Evolutionary conservation across 2,888 invertebrate species (phyloP).

Genomic region (Drosophila ochracea): DNA sequence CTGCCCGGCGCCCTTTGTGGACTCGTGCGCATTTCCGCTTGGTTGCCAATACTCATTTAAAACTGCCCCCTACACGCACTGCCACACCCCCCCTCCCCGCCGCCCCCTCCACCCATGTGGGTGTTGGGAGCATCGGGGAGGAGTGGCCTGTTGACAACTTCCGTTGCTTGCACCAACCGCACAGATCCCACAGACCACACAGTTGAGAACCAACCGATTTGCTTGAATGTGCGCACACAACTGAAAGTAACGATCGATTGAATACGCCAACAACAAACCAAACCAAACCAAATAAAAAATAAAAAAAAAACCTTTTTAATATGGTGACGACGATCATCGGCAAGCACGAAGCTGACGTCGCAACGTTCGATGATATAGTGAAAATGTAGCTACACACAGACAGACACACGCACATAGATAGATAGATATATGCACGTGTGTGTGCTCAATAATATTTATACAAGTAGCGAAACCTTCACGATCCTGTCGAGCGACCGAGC

Average conservation of each 20-base stretch:
- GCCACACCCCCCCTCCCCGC: neutral
- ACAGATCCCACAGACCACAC: slow-evolving; percentile 32
- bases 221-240: slow-evolving; percentile 78
- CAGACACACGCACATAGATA: neutral
- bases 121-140: slow-evolving; percentile 6
- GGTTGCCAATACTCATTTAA: slow-evolving; percentile 66
- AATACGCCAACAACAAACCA: slow-evolving; percentile 32
- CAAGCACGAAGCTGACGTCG: slow-evolving; percentile 22
- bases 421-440: neutral
- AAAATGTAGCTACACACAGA: slow-evolving; percentile 20
- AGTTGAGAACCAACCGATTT: slow-evolving; percentile 66
- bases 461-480: slow-evolving; percentile 49
- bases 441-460: slow-evolving; percentile 50
- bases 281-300: slow-evolving; percentile 20
- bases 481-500: slow-evolving; percentile 40
- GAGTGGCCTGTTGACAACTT: slow-evolving; percentile 51
- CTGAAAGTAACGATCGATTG: slow-evolving; percentile 78
- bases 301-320: slow-evolving; percentile 38
- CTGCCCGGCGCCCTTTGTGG: slow-evolving; percentile 49
- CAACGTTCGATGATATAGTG: slow-evolving; percentile 40
- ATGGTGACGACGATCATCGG: slow-evolving; percentile 33
- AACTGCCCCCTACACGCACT: neutral
- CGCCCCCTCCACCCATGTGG: neutral
- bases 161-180: slow-evolving; percentile 74
- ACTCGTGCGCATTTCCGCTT: slow-evolving; percentile 72